Evolutionary conservation across 2,113 vertebrate genomes (phyloP), one percentile per base, ranked within the genome.

Genomic region (Spea bombifrons): DNA sequence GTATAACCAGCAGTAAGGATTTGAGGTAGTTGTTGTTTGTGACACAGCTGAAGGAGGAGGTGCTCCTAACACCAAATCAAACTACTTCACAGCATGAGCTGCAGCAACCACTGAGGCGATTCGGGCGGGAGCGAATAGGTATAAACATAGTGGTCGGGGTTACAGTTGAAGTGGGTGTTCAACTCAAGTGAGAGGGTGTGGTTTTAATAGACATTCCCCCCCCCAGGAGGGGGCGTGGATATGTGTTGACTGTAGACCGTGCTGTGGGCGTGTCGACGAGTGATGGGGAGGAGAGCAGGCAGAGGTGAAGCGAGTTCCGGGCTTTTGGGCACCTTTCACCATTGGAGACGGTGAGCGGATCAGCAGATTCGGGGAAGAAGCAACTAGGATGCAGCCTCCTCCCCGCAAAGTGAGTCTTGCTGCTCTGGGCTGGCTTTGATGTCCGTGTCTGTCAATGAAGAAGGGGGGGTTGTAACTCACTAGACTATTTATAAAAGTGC

Each of bases 321-420:
- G 66, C 68, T 66, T n/a, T 46, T 55, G 53, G 15, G 53, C 52
- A 73, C 70, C 76, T 71, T 78, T 64, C 76, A 47, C 6, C 12
- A 5, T 48, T 43, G 75, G 66, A 69, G 64, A 59, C 13, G 5
- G 7, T 2, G 66, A 7, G 10, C 10, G 7, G 59, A 61, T 13
- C 15, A 66, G 72, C 49, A 3, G 63, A 81, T 4, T 4, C 13
- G 7, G 64, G 15, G 3, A 81, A 73, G 61, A 43, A 47, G 46
- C 5, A 4, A 4, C 1, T 49, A 46, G 61, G 7, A 92, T 92
- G 91, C 91, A 92, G 89, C 91, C 91, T 64, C 91, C 90, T 64
- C 90, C 91, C 47, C 85, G 90, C 71, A 91, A 91, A 88, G 91
- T 92, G 78, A 89, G 90, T 68, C 75, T 13, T 15, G 74, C 7